Evolutionary conservation across 2,797 vertebrate species (phyloP), one percentile per base, ranked within the genome.

Genomic region (Momotus momota): DNA sequence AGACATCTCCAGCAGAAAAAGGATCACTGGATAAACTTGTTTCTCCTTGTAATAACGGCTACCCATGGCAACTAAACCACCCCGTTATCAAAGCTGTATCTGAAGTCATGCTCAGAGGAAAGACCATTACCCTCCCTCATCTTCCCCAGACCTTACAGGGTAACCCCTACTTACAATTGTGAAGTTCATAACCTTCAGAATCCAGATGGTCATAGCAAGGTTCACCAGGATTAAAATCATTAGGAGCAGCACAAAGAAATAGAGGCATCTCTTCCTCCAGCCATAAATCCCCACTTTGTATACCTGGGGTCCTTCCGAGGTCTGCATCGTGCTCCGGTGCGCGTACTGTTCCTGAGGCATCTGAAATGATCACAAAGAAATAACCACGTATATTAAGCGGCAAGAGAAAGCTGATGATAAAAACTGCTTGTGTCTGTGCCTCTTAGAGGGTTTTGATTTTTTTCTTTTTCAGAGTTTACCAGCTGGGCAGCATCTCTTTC

Each of bases 141-240:
- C 48, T 54, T 81, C 45, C 48, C 67, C 78, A 73, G 6, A n/a
- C 26, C 54, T 78, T 86, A 51, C 23, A 46, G n/a, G 57, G 48
- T 78, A 84, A n/a, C 60, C 41, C 74, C 75, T 95, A 99, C 99
- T 99, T 99, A 99, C 99, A 95, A 99, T 99, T 97, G 99, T 99
- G 98, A 99, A 99, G 98, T 99, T 99, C 99, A 99, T 99, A 98
- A 99, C 99, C 97, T 99, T 99, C 97, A 99, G 99, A 98, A 99
- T 99, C 99, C 99, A 99, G 98, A 99, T 99, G 97, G 99, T 99
- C 97, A 99, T 98, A 46, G 99, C 99, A 98, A 99, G 98, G 98
- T 99, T 99, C 98, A 99, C 98, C 98, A 99, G 98, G 97, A 99
- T 99, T 97, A 99, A 98, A 97, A 99, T 99, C 99, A 99, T 99